phyloP scores from a whole-genome alignment of 37 sponge, comb jelly and placozoan species.

The Crambe crambe region DNA sequence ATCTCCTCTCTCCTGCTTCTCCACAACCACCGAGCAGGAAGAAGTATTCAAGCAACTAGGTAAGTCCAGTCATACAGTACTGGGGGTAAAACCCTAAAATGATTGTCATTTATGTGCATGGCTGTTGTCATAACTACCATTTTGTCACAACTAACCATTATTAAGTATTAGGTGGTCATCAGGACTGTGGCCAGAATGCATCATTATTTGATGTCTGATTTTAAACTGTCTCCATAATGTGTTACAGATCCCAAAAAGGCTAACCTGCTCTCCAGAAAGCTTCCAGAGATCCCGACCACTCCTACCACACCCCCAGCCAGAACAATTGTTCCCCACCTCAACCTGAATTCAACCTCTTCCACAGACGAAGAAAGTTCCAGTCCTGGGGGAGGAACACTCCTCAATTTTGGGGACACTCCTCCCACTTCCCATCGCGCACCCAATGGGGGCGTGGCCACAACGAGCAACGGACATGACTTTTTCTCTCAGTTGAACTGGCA shows the following conservation, averaged over 20 bases:
- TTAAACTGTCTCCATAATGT: too few relatives aligned
- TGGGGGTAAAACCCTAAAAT: too few relatives aligned
- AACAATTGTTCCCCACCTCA: background rate
- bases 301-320: slow-evolving; percentile 6
- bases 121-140: too few relatives aligned
- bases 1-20: slow-evolving; percentile 65
- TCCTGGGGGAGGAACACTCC: slow-evolving; percentile 19
- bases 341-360: too few relatives aligned
- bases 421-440: background rate
- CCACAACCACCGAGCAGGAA: slow-evolving; percentile 44
- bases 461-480: background rate
- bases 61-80: too few relatives aligned
- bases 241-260: background rate
- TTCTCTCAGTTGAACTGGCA: slow-evolving; percentile 45
- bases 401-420: background rate
- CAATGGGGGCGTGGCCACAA: background rate
- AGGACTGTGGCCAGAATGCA: too few relatives aligned
- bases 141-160: too few relatives aligned
- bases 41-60: slow-evolving; percentile 44
- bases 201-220: too few relatives aligned
- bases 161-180: too few relatives aligned
- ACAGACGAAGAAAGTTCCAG: slow-evolving; percentile 9
- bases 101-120: too few relatives aligned
- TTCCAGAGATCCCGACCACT: slow-evolving; percentile 2
- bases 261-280: background rate